A percentile compares a stretch with the other conserved stretches of the same genome.
phyloP scores from a whole-genome alignment of 2,888 invertebrate genomes.

The Augochlorella aurata region DNA sequence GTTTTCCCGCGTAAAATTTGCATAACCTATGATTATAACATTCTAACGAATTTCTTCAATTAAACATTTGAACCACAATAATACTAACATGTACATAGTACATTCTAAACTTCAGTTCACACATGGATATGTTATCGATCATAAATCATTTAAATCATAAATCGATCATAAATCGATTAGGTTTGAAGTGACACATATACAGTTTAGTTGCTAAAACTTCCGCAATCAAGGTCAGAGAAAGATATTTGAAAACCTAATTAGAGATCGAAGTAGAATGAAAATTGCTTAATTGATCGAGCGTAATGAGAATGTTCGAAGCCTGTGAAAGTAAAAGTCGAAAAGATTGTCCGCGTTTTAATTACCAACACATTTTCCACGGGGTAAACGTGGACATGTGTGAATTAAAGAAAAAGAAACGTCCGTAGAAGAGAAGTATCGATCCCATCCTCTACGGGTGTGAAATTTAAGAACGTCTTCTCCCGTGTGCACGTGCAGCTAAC shows the following conservation, averaged over 20 bases:
- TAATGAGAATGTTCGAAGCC: neutral
- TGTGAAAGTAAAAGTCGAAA: neutral
- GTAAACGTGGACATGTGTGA: neutral
- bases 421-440: conserved; percentile 13
- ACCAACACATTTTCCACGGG: neutral
- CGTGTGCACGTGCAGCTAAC: conserved; percentile 15
- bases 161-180: neutral
- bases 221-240: neutral
- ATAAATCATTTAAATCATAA: too few relatives aligned
- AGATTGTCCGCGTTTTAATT: neutral
- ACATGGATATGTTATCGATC: conserved; percentile 23
- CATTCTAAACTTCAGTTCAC: too few relatives aligned
- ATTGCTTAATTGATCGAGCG: neutral
- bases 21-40: neutral
- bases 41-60: neutral
- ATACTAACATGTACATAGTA: too few relatives aligned
- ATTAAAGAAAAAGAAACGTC: neutral
- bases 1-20: neutral
- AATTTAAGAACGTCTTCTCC: conserved; percentile 25
- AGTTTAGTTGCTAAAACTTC: too few relatives aligned
- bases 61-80: too few relatives aligned
- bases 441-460: neutral
- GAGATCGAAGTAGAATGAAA: neutral
- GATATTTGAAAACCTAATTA: neutral
- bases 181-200: too few relatives aligned